Percentiles rank a stretch among this genome's conserved stretches.
phyloP scores from a whole-genome alignment of 2,113 vertebrate species.

The Paracanthobrama guichenoti region DNA sequence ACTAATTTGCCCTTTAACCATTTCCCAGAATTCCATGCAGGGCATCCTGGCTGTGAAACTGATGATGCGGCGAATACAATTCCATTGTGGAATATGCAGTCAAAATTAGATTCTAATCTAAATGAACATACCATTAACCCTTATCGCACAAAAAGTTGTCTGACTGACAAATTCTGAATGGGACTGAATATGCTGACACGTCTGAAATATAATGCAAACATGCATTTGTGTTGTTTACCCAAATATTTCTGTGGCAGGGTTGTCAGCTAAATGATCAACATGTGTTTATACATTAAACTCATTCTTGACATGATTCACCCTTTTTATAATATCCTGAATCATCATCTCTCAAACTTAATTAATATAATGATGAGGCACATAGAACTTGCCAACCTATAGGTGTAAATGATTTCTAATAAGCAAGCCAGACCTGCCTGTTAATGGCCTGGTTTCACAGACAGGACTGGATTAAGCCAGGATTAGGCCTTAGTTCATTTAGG shows the following conservation, averaged over 20 bases:
- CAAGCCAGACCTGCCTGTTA: no score
- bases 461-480: no score
- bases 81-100: neutral
- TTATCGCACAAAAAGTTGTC: slow-evolving; percentile 8
- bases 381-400: neutral
- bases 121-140: neutral
- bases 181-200: neutral
- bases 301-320: neutral
- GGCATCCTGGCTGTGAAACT: neutral
- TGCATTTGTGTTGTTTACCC: slow-evolving; percentile 56
- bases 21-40: neutral
- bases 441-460: no score
- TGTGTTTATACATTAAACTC: slow-evolving; percentile 32
- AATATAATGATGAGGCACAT: neutral
- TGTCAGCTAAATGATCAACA: neutral
- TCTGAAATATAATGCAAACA: neutral
- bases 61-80: neutral
- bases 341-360: slow-evolving; percentile 60
- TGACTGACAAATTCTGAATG: slow-evolving; percentile 15
- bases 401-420: neutral
- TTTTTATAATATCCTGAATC: slow-evolving; percentile 49
- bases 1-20: slow-evolving; percentile 1
- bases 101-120: slow-evolving; percentile 11
- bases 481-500: no score
- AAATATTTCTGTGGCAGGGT: neutral